Evolutionary conservation across 1,140 invertebrate species (phyloP).

Genomic region (Procambarus clarkii): DNA sequence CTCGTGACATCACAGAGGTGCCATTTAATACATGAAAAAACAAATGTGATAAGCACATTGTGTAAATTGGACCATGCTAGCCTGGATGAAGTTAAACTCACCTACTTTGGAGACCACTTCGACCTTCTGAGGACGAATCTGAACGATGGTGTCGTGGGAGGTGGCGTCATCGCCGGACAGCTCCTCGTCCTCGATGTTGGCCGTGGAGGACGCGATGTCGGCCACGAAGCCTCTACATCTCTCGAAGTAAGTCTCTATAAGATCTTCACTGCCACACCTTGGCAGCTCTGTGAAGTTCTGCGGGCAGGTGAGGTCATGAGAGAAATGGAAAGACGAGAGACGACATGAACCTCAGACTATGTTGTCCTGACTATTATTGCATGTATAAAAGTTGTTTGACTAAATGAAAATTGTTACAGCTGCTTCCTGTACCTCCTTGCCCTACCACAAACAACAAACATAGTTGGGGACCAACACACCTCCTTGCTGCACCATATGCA

Average conservation of each 20-base stretch:
- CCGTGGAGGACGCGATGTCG: not conserved
- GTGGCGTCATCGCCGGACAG: not conserved
- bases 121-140: conserved; percentile 2
- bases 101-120: not conserved
- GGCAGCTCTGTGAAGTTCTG: not conserved
- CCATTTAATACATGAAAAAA: no score
- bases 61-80: no score
- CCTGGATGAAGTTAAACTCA: not conserved
- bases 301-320: not conserved
- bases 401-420: no score
- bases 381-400: no score
- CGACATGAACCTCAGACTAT: no score
- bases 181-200: not conserved
- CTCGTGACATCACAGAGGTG: no score
- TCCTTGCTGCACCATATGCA: conserved; percentile 3
- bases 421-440: no score
- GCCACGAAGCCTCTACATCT: not conserved
- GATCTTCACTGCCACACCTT: not conserved
- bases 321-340: no score
- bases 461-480: not conserved
- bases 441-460: no score
- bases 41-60: no score
- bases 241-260: not conserved
- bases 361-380: no score
- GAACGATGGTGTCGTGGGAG: not conserved